Base-by-base conservation (phyloP, 1,140 invertebrate species). In the Cecropterus lyciades region DNA sequence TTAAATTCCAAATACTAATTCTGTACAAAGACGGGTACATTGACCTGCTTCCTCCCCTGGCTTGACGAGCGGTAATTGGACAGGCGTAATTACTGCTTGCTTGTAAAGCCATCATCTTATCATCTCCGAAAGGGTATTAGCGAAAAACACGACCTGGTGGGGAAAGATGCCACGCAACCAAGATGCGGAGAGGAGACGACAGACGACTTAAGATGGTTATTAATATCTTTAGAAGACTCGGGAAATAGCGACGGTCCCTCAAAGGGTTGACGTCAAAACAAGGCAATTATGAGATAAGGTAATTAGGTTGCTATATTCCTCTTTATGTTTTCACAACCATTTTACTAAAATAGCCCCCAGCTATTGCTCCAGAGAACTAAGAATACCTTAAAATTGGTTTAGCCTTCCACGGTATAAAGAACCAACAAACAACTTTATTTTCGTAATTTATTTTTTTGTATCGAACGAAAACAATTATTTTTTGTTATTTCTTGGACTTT, bases 21-120 rank as follows among this genome's bases (percentile, higher is more conserved):
- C 72, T 30, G 46, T 69, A 77, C 79, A 74, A 76, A 79, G 72
- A 71, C 52, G 66, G 65, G 65, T 66, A 73, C 80, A 81, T 77
- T 76, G 80, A 79, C 72, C 77, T 69, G 79, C 70, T n/a, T n/a
- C n/a, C 64, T 73, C 57, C 68, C 77, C 70, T 71, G 72, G 40
- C 69, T 70, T 80, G 73, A 69, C 73, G 68, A 77, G 80, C 79
- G 75, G 82, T 89, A 89, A 90, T 88, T 88, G 83, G 85, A 86
- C 77, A 75, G 69, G 72, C 75, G 80, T 89, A 88, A 87, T 90
- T 88, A 90, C 83, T 84, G 80, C 78, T 82, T 84, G 83, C 85
- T 90, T 87, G 83, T 90, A 88, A 88, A 88, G 81, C 80, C 83
- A 90, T 89, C 87, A 87, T 90, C 87, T 88, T 86, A 88, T 90